phyloP scores from a whole-genome alignment of 1,140 invertebrate genomes.

The Antheraea pernyi region DNA sequence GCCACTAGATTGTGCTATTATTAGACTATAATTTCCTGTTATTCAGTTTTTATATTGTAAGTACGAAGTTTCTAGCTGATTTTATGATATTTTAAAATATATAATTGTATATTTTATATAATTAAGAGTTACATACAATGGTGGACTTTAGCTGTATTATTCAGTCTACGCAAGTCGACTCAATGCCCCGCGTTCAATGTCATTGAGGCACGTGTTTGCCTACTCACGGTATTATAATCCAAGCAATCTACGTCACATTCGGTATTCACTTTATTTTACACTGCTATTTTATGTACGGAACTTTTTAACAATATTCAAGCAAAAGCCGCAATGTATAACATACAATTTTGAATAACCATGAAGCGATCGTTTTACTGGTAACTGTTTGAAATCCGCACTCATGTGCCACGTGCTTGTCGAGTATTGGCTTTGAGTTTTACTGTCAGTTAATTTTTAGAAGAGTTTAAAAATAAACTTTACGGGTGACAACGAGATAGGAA shows the following conservation, averaged over 20 bases:
- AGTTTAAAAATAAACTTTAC: constrained; percentile 10
- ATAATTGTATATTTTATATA: too few relatives aligned
- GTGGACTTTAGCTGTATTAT: neutral
- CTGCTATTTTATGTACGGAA: constrained; percentile 1
- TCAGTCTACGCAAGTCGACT: constrained; percentile 1
- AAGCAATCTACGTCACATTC: neutral
- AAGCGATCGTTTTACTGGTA: neutral
- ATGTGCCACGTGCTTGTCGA: constrained; percentile 1
- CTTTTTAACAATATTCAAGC: neutral
- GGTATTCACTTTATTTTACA: neutral
- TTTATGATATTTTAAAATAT: too few relatives aligned
- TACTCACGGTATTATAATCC: constrained; percentile 14
- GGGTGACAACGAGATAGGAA: constrained; percentile 3
- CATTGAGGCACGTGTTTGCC: constrained; percentile 17
- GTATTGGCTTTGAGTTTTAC: constrained; percentile 4
- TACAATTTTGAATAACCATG: neutral
- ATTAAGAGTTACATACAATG: too few relatives aligned
- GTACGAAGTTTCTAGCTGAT: too few relatives aligned
- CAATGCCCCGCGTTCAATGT: constrained; percentile 17
- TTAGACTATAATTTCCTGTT: too few relatives aligned
- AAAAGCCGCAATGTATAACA: constrained; percentile 11
- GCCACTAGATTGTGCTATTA: too few relatives aligned
- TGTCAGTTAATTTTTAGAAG: constrained; percentile 8
- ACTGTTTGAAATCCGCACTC: neutral
- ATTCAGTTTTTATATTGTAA: too few relatives aligned